Conservation (phyloP, 2,113 vertebrate genomes). For the Tenebrosternarchus preto region DNA sequence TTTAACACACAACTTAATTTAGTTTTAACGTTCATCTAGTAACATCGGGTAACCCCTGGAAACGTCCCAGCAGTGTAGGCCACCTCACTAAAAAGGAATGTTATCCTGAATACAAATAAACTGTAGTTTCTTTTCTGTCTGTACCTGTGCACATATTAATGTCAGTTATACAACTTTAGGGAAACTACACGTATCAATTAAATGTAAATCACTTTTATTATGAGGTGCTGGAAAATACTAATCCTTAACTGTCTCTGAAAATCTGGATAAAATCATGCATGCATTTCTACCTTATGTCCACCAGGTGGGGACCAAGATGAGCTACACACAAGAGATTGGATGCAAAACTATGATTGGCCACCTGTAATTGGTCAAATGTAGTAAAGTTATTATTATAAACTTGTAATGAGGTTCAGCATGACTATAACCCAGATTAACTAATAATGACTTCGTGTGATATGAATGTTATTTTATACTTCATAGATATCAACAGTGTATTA, state of each 20-base stretch:
- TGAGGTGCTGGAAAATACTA: too few species aligned
- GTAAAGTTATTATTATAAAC: too few species aligned
- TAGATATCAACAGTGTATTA: too few species aligned
- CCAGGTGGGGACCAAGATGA: conserved; percentile 23
- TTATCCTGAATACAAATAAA: not conserved
- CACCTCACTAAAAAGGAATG: conserved; percentile 21
- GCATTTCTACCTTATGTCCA: conserved; percentile 8
- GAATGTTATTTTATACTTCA: too few species aligned
- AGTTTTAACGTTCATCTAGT: conserved; percentile 23
- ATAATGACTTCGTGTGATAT: not conserved
- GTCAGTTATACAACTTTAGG: not conserved
- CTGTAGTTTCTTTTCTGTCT: not conserved
- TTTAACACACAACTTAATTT: conserved; percentile 24
- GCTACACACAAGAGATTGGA: not conserved
- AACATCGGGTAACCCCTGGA: conserved; percentile 29
- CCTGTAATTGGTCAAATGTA: too few species aligned
- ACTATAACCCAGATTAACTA: not conserved
- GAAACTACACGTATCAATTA: too few species aligned
- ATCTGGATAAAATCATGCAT: not conserved
- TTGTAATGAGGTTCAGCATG: too few species aligned
- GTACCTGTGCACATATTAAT: too few species aligned
- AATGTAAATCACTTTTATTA: too few species aligned
- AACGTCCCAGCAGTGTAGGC: conserved; percentile 11
- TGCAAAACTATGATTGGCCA: not conserved
- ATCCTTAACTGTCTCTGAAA: not conserved